A percentile compares a stretch with the other conserved stretches of the same genome.
phyloP scores from a whole-genome alignment of 53 echinoderm and acorn worm genomes.

The Echinarachnius parma region DNA sequence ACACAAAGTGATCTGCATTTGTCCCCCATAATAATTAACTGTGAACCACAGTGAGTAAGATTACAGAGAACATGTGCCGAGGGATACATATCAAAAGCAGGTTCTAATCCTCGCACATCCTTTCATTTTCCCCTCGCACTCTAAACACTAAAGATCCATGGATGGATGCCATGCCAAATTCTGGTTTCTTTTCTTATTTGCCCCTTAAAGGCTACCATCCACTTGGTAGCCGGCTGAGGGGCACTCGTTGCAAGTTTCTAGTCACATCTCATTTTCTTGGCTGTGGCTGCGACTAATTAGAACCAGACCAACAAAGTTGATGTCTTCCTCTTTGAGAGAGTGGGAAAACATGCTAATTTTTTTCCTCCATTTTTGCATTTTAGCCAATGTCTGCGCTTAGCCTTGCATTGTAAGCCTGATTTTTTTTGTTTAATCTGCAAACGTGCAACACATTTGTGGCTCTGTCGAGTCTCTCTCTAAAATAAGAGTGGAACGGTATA shows the following conservation, averaged over 20 bases:
- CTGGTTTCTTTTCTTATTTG: slow-evolving; percentile 6
- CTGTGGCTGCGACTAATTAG: slow-evolving; percentile 17
- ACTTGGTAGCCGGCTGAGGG: not conserved
- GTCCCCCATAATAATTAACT: too few relatives aligned
- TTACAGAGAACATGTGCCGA: slow-evolving; percentile 29
- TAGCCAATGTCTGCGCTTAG: too few relatives aligned
- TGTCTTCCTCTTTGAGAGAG: too few relatives aligned
- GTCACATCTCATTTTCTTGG: slow-evolving; percentile 8
- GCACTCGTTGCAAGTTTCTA: slow-evolving; percentile 32
- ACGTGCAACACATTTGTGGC: too few relatives aligned
- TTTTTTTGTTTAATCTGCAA: too few relatives aligned
- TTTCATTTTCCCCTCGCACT: not conserved
- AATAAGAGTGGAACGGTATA: too few relatives aligned
- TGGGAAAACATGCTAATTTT: too few relatives aligned
- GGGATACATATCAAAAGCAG: slow-evolving; percentile 14
- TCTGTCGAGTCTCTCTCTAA: too few relatives aligned
- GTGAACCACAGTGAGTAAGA: too few relatives aligned
- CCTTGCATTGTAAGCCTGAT: too few relatives aligned
- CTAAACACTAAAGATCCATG: slow-evolving; percentile 10
- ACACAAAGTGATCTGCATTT: too few relatives aligned
- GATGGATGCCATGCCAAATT: slow-evolving; percentile 22
- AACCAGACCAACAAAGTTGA: slow-evolving; percentile 8
- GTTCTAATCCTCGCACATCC: slow-evolving; percentile 20
- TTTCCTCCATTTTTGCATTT: too few relatives aligned
- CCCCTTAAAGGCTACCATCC: slow-evolving; percentile 5